Conservation (phyloP, 2,888 invertebrate species). For the Gastracanthus pulcherrimus region DNA sequence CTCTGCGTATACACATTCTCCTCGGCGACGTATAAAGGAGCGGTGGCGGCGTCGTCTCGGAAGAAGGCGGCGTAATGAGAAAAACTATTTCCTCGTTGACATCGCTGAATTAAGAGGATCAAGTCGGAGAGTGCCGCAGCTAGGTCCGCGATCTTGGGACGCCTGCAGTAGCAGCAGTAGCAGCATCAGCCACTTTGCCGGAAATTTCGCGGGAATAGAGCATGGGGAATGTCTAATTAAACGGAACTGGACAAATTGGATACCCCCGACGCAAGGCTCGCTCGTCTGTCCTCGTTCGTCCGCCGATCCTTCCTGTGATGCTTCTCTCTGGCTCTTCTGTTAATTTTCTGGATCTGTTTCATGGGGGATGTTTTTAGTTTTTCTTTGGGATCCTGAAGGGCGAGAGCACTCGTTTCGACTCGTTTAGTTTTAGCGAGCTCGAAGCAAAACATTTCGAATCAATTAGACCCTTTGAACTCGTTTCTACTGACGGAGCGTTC, state of each 20-base stretch:
- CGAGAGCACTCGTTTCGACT: neutral
- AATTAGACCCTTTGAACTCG: neutral
- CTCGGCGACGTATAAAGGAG: too few species aligned
- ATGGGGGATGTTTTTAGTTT: neutral
- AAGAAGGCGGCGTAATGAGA: constrained; percentile 49
- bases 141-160: neutral
- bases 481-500: neutral
- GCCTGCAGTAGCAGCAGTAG: too few species aligned
- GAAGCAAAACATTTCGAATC: neutral
- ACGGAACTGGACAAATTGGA: constrained; percentile 26
- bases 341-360: neutral
- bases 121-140: neutral
- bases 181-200: too few species aligned
- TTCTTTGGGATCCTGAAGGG: too few species aligned
- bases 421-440: neutral
- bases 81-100: constrained; percentile 47
- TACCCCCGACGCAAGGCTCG: neutral
- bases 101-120: constrained; percentile 49
- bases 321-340: neutral
- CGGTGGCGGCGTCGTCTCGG: too few species aligned
- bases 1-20: neutral
- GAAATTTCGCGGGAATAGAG: neutral
- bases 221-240: constrained; percentile 52
- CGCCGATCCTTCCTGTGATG: neutral
- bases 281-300: neutral